Base-by-base conservation (phyloP, 2,888 invertebrate genomes). In the Tiliacea citrago region DNA sequence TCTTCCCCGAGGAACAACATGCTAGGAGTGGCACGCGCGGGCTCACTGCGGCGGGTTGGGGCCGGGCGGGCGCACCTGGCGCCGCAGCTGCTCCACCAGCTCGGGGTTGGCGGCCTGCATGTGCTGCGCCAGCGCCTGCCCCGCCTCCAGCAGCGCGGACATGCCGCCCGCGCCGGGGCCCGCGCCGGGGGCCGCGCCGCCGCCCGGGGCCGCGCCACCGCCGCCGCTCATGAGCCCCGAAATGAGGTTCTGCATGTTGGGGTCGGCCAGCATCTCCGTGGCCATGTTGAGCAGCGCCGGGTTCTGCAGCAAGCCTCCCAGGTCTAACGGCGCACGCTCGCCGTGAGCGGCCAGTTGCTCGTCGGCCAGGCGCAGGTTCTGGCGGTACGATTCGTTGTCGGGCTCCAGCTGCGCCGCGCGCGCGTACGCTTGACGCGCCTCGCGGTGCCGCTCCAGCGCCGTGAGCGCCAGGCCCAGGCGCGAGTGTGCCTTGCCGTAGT, bases 401-500 rank as follows among this genome's bases (percentile, higher is more conserved):
- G 99, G 99, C 90, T 99, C 99, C 82, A 99, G 96, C 91, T 98
- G 98, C 55, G 98, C 95, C 3, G 99, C 99, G 88, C 98, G 98
- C 81, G 97, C 97, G 94, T 99, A 99, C 21, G 99, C 98, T 71
- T 98, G 97, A 79, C 98, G 97, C 0, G 99, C 99, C 91, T 99
- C 98, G 76, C 97, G 97, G 92, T 98, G 98, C 86, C 98, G 97
- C 79, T 98, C 98, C 81, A 99, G 95, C 91, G 98, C 98, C 0
- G 98, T 98, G 89, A 98, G 98, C 0, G 99, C 99, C 73, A 99
- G 93, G 94, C 98, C 99, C 92, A 99, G 97, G 77, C 99, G 97
- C 2, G 99, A 99, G 94, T 99, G 99, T 8, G 99, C 99, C 96
- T 99, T 99, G 88, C 99, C 98, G 94, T 99, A 99, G 79, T 97